Evolutionary conservation across 2,113 vertebrate genomes (phyloP).

Genomic region (Cinclus mexicanus): DNA sequence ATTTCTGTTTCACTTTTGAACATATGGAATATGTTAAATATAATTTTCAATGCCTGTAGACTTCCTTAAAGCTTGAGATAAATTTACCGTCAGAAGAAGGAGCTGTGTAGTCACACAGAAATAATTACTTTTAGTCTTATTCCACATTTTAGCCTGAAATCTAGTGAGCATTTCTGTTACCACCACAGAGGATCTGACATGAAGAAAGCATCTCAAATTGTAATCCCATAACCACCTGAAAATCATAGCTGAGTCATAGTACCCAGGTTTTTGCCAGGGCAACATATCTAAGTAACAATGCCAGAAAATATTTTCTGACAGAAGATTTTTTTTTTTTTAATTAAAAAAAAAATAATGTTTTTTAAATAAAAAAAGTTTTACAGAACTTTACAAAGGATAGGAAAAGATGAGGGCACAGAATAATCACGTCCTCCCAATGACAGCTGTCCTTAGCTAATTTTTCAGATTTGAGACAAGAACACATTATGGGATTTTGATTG

Average conservation of each 20-base stretch:
- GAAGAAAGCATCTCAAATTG: not conserved
- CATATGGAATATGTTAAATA: conserved; percentile 40
- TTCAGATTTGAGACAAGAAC: not conserved
- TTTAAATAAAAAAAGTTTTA: not conserved
- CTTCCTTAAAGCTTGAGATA: conserved; percentile 7
- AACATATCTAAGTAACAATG: not conserved
- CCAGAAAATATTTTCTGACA: not conserved
- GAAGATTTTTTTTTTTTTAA: no score
- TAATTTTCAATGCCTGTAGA: conserved; percentile 3
- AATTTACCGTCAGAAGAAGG: conserved; percentile 28
- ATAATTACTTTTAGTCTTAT: not conserved
- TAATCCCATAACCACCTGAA: not conserved
- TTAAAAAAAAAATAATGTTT: no score
- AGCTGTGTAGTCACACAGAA: conserved; percentile 3
- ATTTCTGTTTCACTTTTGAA: not conserved
- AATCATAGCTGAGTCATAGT: not conserved
- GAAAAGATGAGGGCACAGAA: not conserved
- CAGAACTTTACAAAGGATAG: not conserved
- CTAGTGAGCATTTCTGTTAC: not conserved
- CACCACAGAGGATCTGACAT: not conserved
- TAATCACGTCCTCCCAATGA: fast-evolving
- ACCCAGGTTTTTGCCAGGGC: not conserved
- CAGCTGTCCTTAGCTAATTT: not conserved
- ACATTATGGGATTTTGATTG: not conserved
- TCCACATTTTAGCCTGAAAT: not conserved